A percentile compares a stretch with the other conserved stretches of the same genome.
phyloP scores from a whole-genome alignment of 2,113 vertebrate genomes.

The Gymnorhina tibicen region DNA sequence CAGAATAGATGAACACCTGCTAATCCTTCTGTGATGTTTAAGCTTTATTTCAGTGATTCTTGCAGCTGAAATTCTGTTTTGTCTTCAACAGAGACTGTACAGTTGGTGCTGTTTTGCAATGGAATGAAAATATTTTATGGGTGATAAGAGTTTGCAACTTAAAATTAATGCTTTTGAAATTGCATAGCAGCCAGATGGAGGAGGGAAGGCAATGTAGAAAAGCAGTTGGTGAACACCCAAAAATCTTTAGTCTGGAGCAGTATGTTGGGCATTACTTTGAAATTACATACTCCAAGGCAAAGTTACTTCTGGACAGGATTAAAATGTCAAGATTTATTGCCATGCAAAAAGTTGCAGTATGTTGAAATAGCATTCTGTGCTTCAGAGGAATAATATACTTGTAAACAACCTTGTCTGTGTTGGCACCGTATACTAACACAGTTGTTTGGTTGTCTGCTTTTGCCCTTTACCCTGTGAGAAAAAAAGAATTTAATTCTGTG shows the following conservation, averaged over 20 bases:
- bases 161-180: background rate
- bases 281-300: background rate
- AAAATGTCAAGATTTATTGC: background rate
- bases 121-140: constrained; percentile 18
- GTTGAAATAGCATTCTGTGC: background rate
- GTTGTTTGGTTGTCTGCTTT: background rate
- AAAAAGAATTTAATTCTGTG: background rate
- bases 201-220: background rate
- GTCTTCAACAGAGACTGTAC: background rate
- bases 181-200: background rate
- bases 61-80: background rate
- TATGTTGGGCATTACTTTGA: background rate
- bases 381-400: background rate
- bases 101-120: background rate
- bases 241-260: background rate
- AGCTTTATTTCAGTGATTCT: background rate
- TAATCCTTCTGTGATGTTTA: background rate
- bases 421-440: background rate
- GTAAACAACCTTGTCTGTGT: background rate
- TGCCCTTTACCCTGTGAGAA: background rate
- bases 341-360: background rate
- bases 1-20: background rate
- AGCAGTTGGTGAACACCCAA: background rate
- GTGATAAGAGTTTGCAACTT: background rate
- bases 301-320: background rate